These are phyloP conservation scores for Cataglyphis hispanica DNA, from an alignment of 1,140 invertebrate species.

Conservation along the genomic window DNA sequence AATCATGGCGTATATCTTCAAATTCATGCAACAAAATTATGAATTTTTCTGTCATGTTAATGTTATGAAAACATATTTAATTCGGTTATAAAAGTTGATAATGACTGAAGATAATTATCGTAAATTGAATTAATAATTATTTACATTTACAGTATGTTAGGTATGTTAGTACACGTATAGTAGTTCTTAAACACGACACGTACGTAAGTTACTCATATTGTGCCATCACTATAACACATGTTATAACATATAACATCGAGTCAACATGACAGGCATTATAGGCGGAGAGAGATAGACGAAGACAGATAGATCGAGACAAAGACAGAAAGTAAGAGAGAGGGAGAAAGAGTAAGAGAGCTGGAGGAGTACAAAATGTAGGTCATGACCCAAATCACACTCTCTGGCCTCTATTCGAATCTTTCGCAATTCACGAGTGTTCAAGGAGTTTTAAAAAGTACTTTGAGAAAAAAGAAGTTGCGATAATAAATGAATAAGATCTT, in stretches of 20 bases:
- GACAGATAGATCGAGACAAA: constrained; percentile 56
- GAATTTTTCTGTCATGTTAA: neutral
- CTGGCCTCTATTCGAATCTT: constrained; percentile 70
- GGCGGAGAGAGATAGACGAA: constrained; percentile 29
- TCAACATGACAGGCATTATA: constrained; percentile 41
- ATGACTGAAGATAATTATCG: constrained; percentile 24
- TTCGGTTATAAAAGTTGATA: constrained; percentile 28
- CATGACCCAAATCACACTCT: constrained; percentile 72
- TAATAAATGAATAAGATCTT: neutral
- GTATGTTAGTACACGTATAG: neutral
- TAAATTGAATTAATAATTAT: constrained; percentile 47
- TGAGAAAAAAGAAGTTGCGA: neutral
- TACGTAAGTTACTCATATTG: constrained; percentile 10
- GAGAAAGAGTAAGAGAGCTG: constrained; percentile 26
- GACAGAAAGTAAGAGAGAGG: constrained; percentile 31
- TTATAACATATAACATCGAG: constrained; percentile 38
- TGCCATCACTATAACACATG: constrained; percentile 47
- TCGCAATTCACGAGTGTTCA: constrained; percentile 72
- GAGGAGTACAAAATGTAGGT: constrained; percentile 67
- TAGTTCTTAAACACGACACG: constrained; percentile 17
- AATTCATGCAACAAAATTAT: neutral
- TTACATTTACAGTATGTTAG: constrained; percentile 26
- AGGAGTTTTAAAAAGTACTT: constrained; percentile 61
- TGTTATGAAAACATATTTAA: constrained; percentile 3
- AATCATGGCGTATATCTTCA: neutral